A percentile compares a stretch with the other conserved stretches of the same genome.
These are phyloP conservation scores for Dilophus febrilis DNA, from an alignment of 2,888 invertebrate species.

Conservation along the genomic window DNA sequence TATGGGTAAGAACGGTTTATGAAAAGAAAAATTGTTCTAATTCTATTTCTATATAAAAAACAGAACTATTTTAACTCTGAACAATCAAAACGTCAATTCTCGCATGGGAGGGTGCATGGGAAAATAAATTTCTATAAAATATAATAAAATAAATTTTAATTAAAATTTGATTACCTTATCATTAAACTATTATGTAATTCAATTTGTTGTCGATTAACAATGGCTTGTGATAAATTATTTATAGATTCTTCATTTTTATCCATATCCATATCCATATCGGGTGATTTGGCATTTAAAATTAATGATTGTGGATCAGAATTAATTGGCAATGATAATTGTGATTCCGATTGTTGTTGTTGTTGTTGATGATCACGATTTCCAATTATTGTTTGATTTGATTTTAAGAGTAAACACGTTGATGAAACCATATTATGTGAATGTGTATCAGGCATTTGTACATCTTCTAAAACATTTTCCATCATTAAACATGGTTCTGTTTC, in stretches of 20 bases:
- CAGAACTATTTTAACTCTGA: too few species aligned
- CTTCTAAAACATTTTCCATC: slow-evolving; percentile 59
- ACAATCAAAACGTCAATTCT: too few species aligned
- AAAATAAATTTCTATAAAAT: not conserved
- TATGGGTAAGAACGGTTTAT: too few species aligned
- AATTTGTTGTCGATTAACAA: slow-evolving; percentile 50
- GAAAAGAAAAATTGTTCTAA: too few species aligned
- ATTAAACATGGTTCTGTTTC: slow-evolving; percentile 70
- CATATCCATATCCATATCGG: slow-evolving; percentile 15
- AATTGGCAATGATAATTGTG: too few species aligned
- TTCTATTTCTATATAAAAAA: too few species aligned
- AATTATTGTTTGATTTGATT: slow-evolving; percentile 17
- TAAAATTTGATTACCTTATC: slow-evolving; percentile 16
- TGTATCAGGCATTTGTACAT: slow-evolving; percentile 44
- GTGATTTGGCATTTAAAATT: too few species aligned
- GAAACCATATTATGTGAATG: slow-evolving; percentile 51
- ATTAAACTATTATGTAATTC: slow-evolving; percentile 33
- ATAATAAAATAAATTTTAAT: not conserved
- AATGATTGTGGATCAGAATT: slow-evolving; percentile 29
- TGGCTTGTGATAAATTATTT: slow-evolving; percentile 61
- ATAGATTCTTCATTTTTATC: slow-evolving; percentile 41
- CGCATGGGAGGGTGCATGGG: not conserved
- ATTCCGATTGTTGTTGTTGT: too few species aligned
- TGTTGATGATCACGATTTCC: too few species aligned
- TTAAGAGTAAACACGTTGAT: slow-evolving; percentile 36